These are phyloP conservation scores for Colinus virginianus DNA, from an alignment of 2,113 vertebrate genomes.

Conservation along the genomic window DNA sequence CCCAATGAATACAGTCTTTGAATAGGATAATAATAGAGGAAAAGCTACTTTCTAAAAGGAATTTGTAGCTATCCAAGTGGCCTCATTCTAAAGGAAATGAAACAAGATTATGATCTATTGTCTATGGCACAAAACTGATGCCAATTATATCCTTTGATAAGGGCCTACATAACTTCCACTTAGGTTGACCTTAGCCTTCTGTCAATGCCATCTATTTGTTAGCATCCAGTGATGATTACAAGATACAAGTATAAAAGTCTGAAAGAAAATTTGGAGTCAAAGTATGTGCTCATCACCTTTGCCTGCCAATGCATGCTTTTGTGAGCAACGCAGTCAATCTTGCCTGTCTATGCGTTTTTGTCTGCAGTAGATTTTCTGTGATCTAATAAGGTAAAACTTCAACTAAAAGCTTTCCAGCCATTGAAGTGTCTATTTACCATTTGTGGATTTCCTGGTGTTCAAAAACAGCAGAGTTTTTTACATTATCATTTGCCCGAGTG, in stretches of 20 bases:
- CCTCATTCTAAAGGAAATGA: conserved; percentile 30
- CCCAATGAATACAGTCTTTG: background rate
- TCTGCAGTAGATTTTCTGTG: background rate
- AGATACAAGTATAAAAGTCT: background rate
- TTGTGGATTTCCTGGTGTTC: background rate
- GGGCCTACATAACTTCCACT: background rate
- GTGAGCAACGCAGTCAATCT: background rate
- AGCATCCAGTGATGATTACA: background rate
- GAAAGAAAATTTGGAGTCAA: background rate
- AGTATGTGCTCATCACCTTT: background rate
- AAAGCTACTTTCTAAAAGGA: background rate
- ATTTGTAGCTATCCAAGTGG: conserved; percentile 43
- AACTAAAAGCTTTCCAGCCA: conserved; percentile 2
- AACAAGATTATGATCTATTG: background rate
- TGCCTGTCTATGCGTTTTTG: background rate
- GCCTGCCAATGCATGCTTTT: background rate
- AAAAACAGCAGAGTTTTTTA: background rate
- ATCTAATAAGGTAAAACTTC: background rate
- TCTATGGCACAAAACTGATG: background rate
- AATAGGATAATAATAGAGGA: background rate
- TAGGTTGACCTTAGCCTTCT: background rate
- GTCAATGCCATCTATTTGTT: background rate
- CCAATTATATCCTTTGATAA: conserved; percentile 28
- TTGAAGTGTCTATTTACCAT: background rate
- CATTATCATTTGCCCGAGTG: background rate